Evolutionary conservation across 2,888 invertebrate genomes (phyloP), one percentile per base, ranked within the genome.

Genomic region (Ochropleura leucogaster): DNA sequence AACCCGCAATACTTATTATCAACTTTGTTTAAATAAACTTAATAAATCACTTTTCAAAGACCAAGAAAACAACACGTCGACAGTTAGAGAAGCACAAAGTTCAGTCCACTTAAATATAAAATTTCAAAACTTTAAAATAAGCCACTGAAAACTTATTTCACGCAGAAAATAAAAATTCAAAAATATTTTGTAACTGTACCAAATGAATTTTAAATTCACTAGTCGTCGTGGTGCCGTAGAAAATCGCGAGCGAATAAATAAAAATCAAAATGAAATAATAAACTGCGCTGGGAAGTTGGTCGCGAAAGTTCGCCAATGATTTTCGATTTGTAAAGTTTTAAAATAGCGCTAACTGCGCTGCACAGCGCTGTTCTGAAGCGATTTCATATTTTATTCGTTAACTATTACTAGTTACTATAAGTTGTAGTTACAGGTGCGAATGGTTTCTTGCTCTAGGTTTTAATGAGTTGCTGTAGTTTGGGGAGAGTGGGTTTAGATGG

Each of bases 201-300:
- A 75, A 85, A 85, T 85, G 81, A 87, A 87, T 83, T 82, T 85
- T 51, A 79, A 87, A 87, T 87, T 87, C 87, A 72, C 79, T 64
- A 71, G 78, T 72, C 81, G 79, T 83, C 84, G 75, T 77, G 75
- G 74, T 80, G 69, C 81, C 74, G 79, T 66, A 68, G 85, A 72
- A 85, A 87, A 86, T 87, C 82, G 78, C 68, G 81, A 77, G 80
- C 83, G 87, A 89, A 89, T 90, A 90, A 90, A 90, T 89, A 89
- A 84, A 88, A 85, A 87, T 86, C 68, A 84, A 87, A 89, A 88
- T 89, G 83, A 88, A 90, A 90, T 89, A 88, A 90, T 88, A 89
- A 88, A 88, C 83, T 86, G 84, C 80, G 76, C 83, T 9, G 53
- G 80, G 57, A 83, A 86, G 76, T 86, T 84, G 79, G 74, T 77